Evolutionary conservation across 2,797 vertebrate species (phyloP).

Genomic region (Nothura maculosa): DNA sequence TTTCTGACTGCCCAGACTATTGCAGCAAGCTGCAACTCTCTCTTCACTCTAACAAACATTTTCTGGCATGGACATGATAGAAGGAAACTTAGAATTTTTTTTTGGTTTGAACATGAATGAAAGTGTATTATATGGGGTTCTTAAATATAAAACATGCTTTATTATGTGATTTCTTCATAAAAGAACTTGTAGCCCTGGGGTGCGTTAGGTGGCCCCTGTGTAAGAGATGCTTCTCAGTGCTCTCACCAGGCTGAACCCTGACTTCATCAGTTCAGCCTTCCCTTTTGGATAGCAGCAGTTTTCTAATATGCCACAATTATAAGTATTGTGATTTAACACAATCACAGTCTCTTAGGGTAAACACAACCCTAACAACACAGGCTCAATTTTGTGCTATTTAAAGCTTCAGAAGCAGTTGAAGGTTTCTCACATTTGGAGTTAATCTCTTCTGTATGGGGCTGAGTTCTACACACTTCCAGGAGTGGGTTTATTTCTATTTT

Average conservation of each 20-base stretch:
- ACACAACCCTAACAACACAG: not conserved
- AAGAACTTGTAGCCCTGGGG: not conserved
- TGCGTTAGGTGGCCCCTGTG: not conserved
- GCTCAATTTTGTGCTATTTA: not conserved
- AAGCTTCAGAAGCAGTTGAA: not conserved
- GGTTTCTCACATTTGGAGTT: not conserved
- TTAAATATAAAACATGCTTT: not conserved
- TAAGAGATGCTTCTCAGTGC: not conserved
- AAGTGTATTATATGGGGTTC: rapidly evolving
- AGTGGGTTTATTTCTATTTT: not conserved
- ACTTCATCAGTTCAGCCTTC: not conserved
- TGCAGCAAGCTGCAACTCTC: not conserved
- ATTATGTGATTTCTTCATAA: not conserved
- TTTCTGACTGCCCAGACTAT: not conserved
- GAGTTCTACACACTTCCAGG: not conserved
- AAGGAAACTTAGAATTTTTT: not conserved
- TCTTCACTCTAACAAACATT: not conserved
- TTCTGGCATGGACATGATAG: not conserved
- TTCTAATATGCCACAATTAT: not conserved
- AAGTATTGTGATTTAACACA: not conserved
- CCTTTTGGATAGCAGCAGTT: not conserved
- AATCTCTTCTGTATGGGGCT: not conserved
- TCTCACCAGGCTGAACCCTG: not conserved
- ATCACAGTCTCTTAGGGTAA: not conserved
- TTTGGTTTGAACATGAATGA: not conserved